Percentiles rank a stretch among this genome's conserved stretches.
These are phyloP conservation scores for Stegophylla sp. DNA, from an alignment of 2,888 invertebrate species.

Conservation along the genomic window DNA sequence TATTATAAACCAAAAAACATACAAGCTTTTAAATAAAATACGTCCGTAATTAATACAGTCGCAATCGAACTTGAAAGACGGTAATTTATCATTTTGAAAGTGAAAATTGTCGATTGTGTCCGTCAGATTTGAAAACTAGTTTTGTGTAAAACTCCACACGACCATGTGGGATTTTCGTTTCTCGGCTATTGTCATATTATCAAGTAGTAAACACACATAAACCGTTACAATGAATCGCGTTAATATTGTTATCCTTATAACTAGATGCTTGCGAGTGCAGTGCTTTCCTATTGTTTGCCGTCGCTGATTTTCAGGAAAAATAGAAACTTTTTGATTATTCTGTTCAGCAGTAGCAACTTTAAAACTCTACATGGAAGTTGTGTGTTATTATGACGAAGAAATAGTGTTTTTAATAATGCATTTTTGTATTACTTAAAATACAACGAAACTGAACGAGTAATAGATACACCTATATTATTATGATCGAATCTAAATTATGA, in stretches of 20 bases:
- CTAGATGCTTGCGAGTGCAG: neutral
- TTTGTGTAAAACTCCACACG: neutral
- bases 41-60: too few species aligned
- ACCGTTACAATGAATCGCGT: slow-evolving; percentile 35
- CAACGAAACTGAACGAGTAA: too few species aligned
- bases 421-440: too few species aligned
- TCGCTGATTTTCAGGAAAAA: neutral
- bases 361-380: too few species aligned
- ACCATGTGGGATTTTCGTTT: neutral
- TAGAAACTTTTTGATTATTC: slow-evolving; percentile 2
- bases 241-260: slow-evolving; percentile 15
- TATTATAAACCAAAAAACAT: too few species aligned
- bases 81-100: too few species aligned
- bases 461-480: too few species aligned
- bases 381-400: too few species aligned
- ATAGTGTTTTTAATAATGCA: too few species aligned
- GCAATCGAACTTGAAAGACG: too few species aligned
- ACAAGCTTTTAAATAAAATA: too few species aligned
- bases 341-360: slow-evolving; percentile 5
- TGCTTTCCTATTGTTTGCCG: slow-evolving; percentile 5
- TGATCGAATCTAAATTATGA: too few species aligned
- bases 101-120: neutral
- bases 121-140: neutral
- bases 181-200: neutral
- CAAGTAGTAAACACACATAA: neutral